Conservation (phyloP, 2,113 vertebrate species). For the Tympanuchus pallidicinctus region DNA sequence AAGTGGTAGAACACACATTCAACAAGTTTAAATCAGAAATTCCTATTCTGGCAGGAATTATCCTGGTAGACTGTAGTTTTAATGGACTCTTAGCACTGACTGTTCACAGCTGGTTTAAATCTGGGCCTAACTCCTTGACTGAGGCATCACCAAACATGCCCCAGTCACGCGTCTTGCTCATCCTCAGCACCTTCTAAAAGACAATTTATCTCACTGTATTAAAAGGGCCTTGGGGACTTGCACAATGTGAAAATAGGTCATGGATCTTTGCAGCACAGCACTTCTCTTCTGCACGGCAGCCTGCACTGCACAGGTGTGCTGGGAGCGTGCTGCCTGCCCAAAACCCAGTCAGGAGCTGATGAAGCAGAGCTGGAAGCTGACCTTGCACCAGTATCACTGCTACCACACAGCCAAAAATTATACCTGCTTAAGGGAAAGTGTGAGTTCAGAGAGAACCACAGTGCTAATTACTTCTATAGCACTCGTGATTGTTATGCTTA, state of each 20-base stretch:
- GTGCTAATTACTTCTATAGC: not conserved
- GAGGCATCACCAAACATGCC: not conserved
- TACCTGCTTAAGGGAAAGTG: not conserved
- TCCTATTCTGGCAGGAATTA: not conserved
- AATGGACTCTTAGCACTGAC: not conserved
- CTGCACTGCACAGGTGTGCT: not conserved
- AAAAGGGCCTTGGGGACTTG: not conserved
- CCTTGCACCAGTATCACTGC: not conserved
- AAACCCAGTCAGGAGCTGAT: not conserved
- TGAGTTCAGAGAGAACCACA: not conserved
- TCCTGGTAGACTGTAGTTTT: not conserved
- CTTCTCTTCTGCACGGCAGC: not conserved
- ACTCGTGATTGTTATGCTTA: not conserved
- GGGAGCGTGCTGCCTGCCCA: not conserved
- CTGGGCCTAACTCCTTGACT: not conserved
- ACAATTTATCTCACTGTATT: not conserved
- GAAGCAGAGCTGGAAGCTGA: slow-evolving; percentile 4
- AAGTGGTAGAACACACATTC: not conserved
- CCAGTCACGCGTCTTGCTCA: not conserved
- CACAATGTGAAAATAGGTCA: not conserved
- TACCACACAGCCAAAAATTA: not conserved
- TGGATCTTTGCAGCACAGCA: not conserved
- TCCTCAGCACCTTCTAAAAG: not conserved
- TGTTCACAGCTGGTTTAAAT: not conserved
- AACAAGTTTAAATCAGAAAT: not conserved